Evolutionary conservation across 1,140 invertebrate species (phyloP).

Genomic region (Drosophila miranda): DNA sequence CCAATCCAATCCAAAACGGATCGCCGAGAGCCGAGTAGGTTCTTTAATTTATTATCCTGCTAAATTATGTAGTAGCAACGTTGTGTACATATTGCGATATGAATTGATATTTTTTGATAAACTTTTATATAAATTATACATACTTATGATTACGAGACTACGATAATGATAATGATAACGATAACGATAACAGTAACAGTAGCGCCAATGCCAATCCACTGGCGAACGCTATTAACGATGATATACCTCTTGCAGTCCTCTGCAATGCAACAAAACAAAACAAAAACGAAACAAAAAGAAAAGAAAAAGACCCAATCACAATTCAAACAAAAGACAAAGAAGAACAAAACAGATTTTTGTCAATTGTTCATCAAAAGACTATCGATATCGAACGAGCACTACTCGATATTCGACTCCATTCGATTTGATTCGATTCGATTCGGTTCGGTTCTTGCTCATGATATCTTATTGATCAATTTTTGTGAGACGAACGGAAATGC

Average conservation of each 20-base stretch:
- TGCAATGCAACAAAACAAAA: slow-evolving; percentile 35
- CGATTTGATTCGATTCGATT: slow-evolving; percentile 1
- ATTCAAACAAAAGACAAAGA: slow-evolving; percentile 2
- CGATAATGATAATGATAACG: slow-evolving; percentile 32
- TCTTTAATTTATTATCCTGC: slow-evolving; percentile 45
- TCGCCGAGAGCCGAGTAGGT: slow-evolving; percentile 2
- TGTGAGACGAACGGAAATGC: slow-evolving; percentile 20
- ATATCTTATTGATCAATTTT: slow-evolving; percentile 5
- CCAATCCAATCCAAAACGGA: slow-evolving; percentile 16
- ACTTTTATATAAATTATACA: slow-evolving; percentile 32
- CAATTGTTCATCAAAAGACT: slow-evolving; percentile 5
- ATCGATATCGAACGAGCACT: background rate
- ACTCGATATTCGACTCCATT: background rate
- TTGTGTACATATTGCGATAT: slow-evolving; percentile 32
- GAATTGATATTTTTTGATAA: slow-evolving; percentile 38
- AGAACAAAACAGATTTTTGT: slow-evolving; percentile 9
- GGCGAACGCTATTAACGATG: slow-evolving; percentile 41
- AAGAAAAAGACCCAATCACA: slow-evolving; percentile 17
- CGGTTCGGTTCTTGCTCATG: slow-evolving; percentile 20
- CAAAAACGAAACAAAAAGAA: slow-evolving; percentile 21
- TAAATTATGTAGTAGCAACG: slow-evolving; percentile 35
- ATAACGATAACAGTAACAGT: background rate
- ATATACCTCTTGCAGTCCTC: slow-evolving; percentile 39
- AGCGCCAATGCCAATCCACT: background rate
- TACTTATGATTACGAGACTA: slow-evolving; percentile 26